Conservation (phyloP, 2,797 vertebrate genomes). For the Phalanger gymnotis region DNA sequence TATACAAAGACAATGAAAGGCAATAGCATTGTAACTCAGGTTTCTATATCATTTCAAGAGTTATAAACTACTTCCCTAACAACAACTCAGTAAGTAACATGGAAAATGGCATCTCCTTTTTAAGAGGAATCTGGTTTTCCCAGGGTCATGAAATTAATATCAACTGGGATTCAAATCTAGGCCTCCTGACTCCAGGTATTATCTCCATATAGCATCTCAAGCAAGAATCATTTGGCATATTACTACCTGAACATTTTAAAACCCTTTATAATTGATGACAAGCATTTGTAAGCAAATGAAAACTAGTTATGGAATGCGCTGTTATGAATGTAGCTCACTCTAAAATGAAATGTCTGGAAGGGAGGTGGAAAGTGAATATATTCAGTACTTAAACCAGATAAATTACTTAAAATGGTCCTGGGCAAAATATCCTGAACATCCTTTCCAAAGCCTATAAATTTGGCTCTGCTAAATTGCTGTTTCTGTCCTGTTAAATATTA, state of each 20-base stretch:
- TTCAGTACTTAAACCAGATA: no score
- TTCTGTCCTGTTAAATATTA: no score
- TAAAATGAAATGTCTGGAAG: background rate
- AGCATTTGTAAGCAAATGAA: background rate
- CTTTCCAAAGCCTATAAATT: no score
- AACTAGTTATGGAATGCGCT: background rate
- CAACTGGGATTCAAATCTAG: background rate
- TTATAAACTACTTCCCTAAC: background rate
- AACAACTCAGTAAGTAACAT: background rate
- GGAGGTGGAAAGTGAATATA: no score
- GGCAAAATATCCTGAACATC: no score
- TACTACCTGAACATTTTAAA: background rate
- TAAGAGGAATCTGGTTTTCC: background rate
- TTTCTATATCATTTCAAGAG: background rate
- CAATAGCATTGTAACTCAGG: background rate
- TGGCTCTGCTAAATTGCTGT: no score
- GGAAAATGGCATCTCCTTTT: background rate
- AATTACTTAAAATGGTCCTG: no score
- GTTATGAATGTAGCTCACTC: background rate
- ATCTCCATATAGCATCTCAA: background rate
- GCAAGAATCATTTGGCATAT: background rate
- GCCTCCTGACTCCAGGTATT: background rate
- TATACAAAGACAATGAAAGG: no score
- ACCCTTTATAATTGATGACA: background rate
- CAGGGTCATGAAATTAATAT: background rate